Conservation (phyloP, 2,113 vertebrate genomes). For the Oryctolagus cuniculus region mOryCun1.1 NC_091436.1:9595001-9595500, state of each 20-base stretch:
- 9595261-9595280: background rate
- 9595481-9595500: background rate
- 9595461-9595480: background rate
- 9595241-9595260: background rate
- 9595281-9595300: background rate
- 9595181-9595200: background rate
- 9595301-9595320: background rate
- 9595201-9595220: background rate
- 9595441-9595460: background rate
- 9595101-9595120: background rate
- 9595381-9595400: accelerated
- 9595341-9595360: background rate
- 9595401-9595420: background rate
- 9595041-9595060: background rate
- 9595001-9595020: too few relatives aligned
- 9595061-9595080: background rate
- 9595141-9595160: background rate
- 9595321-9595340: background rate
- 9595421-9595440: background rate
- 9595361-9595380: background rate
- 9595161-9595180: background rate
- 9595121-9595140: background rate
- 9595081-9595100: background rate
- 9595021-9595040: too few relatives aligned
- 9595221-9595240: background rate